These are phyloP conservation scores for Drosophila ustulata DNA, from an alignment of 2,888 invertebrate species.

Conservation along the genomic window DNA sequence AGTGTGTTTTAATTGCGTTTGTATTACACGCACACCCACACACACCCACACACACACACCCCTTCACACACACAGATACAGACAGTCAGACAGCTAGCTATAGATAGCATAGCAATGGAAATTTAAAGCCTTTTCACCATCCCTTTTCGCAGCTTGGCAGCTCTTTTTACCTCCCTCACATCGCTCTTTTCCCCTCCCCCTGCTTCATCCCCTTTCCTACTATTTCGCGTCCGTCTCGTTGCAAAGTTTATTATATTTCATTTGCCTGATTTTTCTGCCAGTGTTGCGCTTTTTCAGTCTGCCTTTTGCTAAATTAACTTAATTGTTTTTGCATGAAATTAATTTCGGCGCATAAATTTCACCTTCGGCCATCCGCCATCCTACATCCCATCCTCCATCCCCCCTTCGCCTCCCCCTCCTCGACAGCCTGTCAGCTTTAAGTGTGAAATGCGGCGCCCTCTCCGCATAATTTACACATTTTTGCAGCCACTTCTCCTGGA, in stretches of 20 bases:
- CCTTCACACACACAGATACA: constrained; percentile 36
- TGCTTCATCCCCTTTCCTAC: background rate
- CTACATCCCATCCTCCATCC: background rate
- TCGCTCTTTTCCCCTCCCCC: background rate
- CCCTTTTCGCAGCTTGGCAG: constrained; percentile 45
- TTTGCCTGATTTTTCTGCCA: constrained; percentile 74
- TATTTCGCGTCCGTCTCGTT: constrained; percentile 7
- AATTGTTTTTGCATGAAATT: constrained; percentile 81
- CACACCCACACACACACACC: constrained; percentile 31
- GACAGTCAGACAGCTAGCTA: constrained; percentile 19
- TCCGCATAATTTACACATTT: constrained; percentile 76
- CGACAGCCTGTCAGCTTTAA: constrained; percentile 73
- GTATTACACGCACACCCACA: constrained; percentile 72
- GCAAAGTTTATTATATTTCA: constrained; percentile 79
- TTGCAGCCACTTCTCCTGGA: constrained; percentile 60
- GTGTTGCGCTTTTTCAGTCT: constrained; percentile 66
- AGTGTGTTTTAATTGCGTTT: constrained; percentile 81
- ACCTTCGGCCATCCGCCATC: constrained; percentile 64
- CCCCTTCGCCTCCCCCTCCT: background rate
- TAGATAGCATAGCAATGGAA: constrained; percentile 63
- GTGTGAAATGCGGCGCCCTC: constrained; percentile 75
- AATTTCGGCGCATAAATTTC: constrained; percentile 78
- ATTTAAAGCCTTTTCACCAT: constrained; percentile 66
- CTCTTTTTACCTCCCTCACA: constrained; percentile 32
- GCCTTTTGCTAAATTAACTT: constrained; percentile 78